A percentile compares a stretch with the other conserved stretches of the same genome.
These are phyloP conservation scores for Bungarus multicinctus DNA, from an alignment of 2,113 vertebrate species.

Conservation along the genomic window DNA sequence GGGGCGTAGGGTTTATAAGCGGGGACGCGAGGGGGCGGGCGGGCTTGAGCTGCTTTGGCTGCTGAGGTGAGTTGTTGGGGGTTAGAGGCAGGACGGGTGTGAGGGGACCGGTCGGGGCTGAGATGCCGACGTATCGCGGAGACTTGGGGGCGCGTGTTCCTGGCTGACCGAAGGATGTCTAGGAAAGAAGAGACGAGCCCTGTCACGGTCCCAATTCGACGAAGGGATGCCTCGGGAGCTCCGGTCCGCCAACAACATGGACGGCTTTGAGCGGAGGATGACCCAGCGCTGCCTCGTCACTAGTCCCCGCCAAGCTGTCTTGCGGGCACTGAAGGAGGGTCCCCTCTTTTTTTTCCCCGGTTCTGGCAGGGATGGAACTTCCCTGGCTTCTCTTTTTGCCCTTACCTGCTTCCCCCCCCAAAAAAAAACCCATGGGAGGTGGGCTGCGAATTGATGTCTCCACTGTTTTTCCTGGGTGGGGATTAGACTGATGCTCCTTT, in stretches of 20 bases:
- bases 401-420: background rate
- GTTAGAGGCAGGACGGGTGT: no score
- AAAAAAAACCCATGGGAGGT: background rate
- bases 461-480: background rate
- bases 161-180: no score
- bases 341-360: background rate
- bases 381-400: background rate
- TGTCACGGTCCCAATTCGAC: background rate
- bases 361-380: background rate
- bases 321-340: background rate
- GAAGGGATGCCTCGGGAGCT: background rate
- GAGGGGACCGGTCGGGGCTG: background rate
- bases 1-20: constrained; percentile 41
- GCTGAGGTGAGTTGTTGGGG: constrained; percentile 26
- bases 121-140: background rate
- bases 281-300: background rate
- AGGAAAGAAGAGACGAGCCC: no score
- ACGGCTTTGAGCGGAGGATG: background rate
- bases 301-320: background rate
- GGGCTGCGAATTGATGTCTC: background rate
- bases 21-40: background rate
- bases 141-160: background rate
- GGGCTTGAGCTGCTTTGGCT: constrained; percentile 43
- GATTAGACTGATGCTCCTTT: background rate
- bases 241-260: background rate